Percentiles rank a stretch among this genome's conserved stretches.
Evolutionary conservation across 2,888 invertebrate genomes (phyloP).

Genomic region (Pyrochroa serraticornis): DNA sequence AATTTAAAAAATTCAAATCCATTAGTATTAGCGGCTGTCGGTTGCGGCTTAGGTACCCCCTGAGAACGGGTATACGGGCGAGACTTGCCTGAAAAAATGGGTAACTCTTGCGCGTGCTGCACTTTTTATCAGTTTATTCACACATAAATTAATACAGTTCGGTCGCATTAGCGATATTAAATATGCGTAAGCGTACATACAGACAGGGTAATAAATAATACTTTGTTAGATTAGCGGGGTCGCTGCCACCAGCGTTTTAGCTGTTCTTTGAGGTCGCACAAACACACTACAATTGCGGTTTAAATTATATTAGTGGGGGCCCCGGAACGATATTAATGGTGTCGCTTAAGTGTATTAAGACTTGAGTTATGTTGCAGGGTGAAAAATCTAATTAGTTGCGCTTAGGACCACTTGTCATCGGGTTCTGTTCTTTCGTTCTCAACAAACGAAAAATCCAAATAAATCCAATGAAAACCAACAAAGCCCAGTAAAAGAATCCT

Average conservation of each 20-base stretch:
- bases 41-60: conserved; percentile 27
- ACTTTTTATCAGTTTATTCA: conserved; percentile 52
- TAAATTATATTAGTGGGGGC: conserved; percentile 43
- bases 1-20: conserved; percentile 38
- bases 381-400: conserved; percentile 24
- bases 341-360: conserved; percentile 29
- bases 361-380: conserved; percentile 25
- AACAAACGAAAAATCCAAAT: too few species aligned
- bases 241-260: conserved; percentile 34
- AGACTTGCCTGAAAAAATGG: conserved; percentile 9
- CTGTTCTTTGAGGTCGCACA: conserved; percentile 43
- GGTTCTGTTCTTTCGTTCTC: too few species aligned
- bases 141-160: conserved; percentile 51
- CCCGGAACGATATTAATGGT: conserved; percentile 29
- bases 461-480: too few species aligned
- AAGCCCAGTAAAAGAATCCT: too few species aligned
- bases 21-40: conserved; percentile 33
- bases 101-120: conserved; percentile 38
- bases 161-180: conserved; percentile 49
- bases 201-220: conserved; percentile 51
- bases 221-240: conserved; percentile 52
- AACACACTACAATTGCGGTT: conserved; percentile 45
- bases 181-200: conserved; percentile 39
- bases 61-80: conserved; percentile 15
- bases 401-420: conserved; percentile 12